Conservation (phyloP, 2,797 vertebrate genomes). For the Chanos chanos region DNA sequence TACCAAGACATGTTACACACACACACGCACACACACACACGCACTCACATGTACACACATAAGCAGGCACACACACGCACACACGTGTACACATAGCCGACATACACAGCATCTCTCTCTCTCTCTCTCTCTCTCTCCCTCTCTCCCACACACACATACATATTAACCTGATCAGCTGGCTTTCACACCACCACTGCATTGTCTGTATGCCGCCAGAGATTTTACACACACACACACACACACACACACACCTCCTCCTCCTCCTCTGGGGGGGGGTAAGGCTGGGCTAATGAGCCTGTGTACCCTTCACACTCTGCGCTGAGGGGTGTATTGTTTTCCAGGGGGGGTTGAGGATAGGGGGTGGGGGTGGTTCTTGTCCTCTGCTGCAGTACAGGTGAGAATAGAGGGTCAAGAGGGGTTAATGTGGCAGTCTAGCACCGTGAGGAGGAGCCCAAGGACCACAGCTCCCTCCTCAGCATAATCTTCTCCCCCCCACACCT, state of each 20-base stretch:
- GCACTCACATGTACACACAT: too few relatives aligned
- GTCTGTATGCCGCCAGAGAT: slow-evolving; percentile 60
- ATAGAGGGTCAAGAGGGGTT: slow-evolving; percentile 80
- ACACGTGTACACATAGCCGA: too few relatives aligned
- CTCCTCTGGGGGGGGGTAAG: slow-evolving; percentile 38
- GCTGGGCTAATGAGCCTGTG: slow-evolving; percentile 48
- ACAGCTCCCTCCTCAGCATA: slow-evolving; percentile 68
- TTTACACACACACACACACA: slow-evolving; percentile 50
- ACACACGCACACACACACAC: too few relatives aligned
- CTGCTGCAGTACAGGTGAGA: slow-evolving; percentile 82
- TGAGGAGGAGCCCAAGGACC: slow-evolving; percentile 36
- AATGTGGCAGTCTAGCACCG: slow-evolving; percentile 76
- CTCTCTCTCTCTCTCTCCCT: too few relatives aligned
- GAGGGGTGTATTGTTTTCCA: slow-evolving; percentile 26
- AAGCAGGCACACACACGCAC: too few relatives aligned
- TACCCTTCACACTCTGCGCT: slow-evolving; percentile 42
- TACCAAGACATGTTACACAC: too few relatives aligned
- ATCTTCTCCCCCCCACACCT: slow-evolving; percentile 50
- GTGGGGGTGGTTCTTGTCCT: slow-evolving; percentile 29
- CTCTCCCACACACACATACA: too few relatives aligned
- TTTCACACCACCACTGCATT: slow-evolving; percentile 37
- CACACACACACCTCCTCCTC: slow-evolving; percentile 19
- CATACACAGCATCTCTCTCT: not conserved
- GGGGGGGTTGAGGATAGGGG: slow-evolving; percentile 19
- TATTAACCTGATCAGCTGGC: slow-evolving; percentile 50